Evolutionary conservation across 2,113 vertebrate species (phyloP).

Genomic region (Daboia siamensis): DNA sequence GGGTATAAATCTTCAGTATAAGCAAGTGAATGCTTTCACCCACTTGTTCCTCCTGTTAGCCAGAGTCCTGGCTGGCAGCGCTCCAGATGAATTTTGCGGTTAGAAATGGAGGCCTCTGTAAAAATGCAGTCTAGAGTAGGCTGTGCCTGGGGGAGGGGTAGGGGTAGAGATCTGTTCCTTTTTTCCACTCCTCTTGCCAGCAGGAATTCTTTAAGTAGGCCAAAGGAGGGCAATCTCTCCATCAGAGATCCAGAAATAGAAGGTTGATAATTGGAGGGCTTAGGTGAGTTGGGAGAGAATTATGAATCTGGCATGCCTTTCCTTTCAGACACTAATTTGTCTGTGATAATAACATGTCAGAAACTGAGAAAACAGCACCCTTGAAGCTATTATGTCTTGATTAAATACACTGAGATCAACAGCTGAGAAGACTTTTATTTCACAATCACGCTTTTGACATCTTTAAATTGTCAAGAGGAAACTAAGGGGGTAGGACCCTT

Average conservation of each 20-base stretch:
- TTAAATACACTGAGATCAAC: background rate
- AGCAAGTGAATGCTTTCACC: background rate
- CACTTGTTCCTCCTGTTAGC: background rate
- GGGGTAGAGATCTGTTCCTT: background rate
- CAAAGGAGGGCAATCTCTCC: background rate
- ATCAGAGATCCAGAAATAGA: slow-evolving; percentile 2
- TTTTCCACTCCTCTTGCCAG: background rate
- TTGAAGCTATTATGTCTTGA: background rate
- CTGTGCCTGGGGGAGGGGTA: background rate
- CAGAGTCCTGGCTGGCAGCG: background rate
- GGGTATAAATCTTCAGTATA: background rate
- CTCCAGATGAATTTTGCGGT: background rate
- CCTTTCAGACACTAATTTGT: slow-evolving; percentile 9
- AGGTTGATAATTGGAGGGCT: background rate
- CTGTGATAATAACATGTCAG: slow-evolving; percentile 9
- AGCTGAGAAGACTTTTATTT: background rate
- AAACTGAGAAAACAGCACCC: slow-evolving; percentile 8
- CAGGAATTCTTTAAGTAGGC: background rate
- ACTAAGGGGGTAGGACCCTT: background rate
- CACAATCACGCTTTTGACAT: background rate
- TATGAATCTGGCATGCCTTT: background rate
- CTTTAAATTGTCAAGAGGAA: background rate
- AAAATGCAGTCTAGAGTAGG: background rate
- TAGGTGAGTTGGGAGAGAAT: background rate
- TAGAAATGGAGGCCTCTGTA: background rate